Evolutionary conservation across 2,113 vertebrate genomes (phyloP).

Genomic region (Gila orcuttii): DNA sequence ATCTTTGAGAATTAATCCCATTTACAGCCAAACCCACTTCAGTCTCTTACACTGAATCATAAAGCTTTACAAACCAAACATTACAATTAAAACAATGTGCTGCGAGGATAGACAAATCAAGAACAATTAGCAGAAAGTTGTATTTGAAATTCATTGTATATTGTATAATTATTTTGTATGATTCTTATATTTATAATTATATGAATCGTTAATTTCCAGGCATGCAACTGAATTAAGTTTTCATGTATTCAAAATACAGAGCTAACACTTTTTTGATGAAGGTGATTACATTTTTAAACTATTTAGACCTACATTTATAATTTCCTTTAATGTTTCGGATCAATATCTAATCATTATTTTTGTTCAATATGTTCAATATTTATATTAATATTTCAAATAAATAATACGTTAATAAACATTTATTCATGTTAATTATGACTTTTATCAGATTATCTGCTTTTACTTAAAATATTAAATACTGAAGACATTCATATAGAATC

Average conservation of each 20-base stretch:
- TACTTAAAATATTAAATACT: background rate
- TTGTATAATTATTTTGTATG: too few species aligned
- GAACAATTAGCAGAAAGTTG: too few species aligned
- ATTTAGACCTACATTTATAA: background rate
- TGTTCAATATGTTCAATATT: background rate
- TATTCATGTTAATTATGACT: too few species aligned
- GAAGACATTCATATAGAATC: background rate
- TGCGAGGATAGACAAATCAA: background rate
- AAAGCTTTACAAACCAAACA: slow-evolving; percentile 64
- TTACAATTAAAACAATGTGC: slow-evolving; percentile 55
- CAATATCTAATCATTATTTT: background rate
- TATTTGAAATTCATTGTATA: too few species aligned
- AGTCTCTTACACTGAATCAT: slow-evolving; percentile 67
- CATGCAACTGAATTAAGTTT: background rate
- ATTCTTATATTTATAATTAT: too few species aligned
- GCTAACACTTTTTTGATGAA: too few species aligned
- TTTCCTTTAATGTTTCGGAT: background rate
- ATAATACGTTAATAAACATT: background rate
- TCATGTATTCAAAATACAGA: background rate
- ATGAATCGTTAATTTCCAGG: background rate
- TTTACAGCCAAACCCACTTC: slow-evolving; percentile 77
- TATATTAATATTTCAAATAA: background rate
- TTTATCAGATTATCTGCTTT: background rate
- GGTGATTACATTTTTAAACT: background rate
- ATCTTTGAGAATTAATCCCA: slow-evolving; percentile 79